Conservation (phyloP, 2,888 invertebrate genomes). For the Meghimatium bilineatum region DNA sequence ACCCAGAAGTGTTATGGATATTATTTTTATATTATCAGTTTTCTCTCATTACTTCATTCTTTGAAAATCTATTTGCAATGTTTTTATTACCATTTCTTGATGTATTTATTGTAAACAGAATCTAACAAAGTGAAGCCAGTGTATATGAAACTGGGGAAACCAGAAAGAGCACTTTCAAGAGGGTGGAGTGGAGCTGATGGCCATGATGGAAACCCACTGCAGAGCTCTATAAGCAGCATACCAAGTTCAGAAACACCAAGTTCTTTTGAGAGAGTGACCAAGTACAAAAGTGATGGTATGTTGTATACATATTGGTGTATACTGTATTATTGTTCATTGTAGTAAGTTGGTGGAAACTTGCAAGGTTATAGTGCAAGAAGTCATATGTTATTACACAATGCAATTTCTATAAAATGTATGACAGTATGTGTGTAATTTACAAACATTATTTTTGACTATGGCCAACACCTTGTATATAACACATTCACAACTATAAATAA, state of each 20-base stretch:
- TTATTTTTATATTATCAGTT: too few relatives aligned
- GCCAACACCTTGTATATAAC: too few relatives aligned
- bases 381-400: too few relatives aligned
- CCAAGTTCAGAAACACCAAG: slow-evolving; percentile 51
- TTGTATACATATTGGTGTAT: neutral
- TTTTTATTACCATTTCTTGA: neutral
- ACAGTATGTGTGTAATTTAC: too few relatives aligned
- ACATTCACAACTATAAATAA: too few relatives aligned
- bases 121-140: slow-evolving; percentile 54
- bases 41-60: neutral
- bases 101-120: slow-evolving; percentile 38
- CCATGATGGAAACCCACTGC: slow-evolving; percentile 53
- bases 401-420: too few relatives aligned
- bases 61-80: neutral
- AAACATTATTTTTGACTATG: too few relatives aligned
- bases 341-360: too few relatives aligned
- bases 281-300: slow-evolving; percentile 72
- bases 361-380: too few relatives aligned
- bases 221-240: slow-evolving; percentile 54
- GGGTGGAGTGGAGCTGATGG: slow-evolving; percentile 71
- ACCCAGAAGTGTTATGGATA: too few relatives aligned
- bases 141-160: neutral
- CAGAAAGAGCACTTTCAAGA: slow-evolving; percentile 68
- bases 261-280: slow-evolving; percentile 64
- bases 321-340: neutral